Evolutionary conservation across 2,888 invertebrate species (phyloP).

Genomic region (Acrocera orbiculus): DNA sequence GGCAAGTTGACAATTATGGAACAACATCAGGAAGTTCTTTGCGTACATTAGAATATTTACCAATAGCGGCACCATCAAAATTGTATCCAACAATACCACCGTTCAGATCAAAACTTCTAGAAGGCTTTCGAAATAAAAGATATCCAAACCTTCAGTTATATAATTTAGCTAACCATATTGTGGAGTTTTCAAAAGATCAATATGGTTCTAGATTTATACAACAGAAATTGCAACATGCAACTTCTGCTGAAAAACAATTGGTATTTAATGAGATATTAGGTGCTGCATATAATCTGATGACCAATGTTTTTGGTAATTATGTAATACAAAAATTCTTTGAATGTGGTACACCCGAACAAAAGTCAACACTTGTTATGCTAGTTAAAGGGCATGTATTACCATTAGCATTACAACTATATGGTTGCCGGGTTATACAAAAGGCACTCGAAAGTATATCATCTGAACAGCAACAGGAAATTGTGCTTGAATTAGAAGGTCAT

Average conservation of each 20-base stretch:
- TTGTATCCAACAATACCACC: conserved; percentile 29
- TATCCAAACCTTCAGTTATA: conserved; percentile 77
- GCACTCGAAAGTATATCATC: conserved; percentile 91
- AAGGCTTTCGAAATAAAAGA: conserved; percentile 86
- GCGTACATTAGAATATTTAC: conserved; percentile 39
- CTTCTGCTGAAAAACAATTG: conserved; percentile 89
- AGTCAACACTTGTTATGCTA: conserved; percentile 73
- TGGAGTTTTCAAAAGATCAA: conserved; percentile 94
- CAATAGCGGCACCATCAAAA: conserved; percentile 21
- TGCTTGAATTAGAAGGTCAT: conserved; percentile 92
- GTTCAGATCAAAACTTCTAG: conserved; percentile 76
- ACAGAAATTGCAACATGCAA: conserved; percentile 94
- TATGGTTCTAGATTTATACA: conserved; percentile 99
- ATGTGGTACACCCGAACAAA: conserved; percentile 94
- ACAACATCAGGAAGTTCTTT: conserved; percentile 34
- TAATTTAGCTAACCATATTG: conserved; percentile 93
- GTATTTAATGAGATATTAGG: conserved; percentile 95
- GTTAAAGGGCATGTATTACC: conserved; percentile 87
- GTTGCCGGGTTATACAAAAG: conserved; percentile 98
- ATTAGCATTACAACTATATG: conserved; percentile 98
- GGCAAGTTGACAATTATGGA: conserved; percentile 28
- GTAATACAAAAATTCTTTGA: conserved; percentile 99
- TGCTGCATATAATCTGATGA: conserved; percentile 93
- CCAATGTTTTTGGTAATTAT: conserved; percentile 98
- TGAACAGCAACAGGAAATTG: conserved; percentile 95